Conservation (phyloP, 2,113 vertebrate genomes). For the Cephalopholis sonnerati region DNA sequence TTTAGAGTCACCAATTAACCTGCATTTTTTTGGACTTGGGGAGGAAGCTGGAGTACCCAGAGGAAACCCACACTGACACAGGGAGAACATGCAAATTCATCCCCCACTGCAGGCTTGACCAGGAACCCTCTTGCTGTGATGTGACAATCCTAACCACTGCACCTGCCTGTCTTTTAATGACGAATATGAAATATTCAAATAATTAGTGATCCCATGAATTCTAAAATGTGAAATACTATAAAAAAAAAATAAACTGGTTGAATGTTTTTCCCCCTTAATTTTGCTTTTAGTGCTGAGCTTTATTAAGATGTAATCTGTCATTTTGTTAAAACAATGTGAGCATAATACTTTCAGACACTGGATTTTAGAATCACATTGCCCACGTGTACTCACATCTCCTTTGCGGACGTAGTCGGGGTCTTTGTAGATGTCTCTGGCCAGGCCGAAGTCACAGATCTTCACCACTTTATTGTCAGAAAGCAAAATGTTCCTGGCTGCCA, state of each 20-base stretch:
- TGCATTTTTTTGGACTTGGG: no score
- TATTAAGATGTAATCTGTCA: background rate
- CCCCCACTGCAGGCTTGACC: no score
- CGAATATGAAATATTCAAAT: background rate
- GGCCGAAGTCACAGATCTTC: conserved; percentile 97
- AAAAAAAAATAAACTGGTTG: background rate
- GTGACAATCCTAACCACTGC: no score
- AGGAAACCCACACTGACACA: no score
- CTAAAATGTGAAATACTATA: background rate
- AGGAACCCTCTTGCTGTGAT: no score
- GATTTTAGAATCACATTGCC: background rate
- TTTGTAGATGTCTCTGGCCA: conserved; percentile 96
- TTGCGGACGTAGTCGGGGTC: conserved; percentile 96
- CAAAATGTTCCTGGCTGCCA: conserved; percentile 95
- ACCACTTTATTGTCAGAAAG: conserved; percentile 96
- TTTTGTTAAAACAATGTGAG: background rate
- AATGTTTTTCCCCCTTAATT: background rate
- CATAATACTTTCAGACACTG: background rate
- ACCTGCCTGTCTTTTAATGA: background rate
- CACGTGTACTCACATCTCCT: conserved; percentile 91
- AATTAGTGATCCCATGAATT: background rate
- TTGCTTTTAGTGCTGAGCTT: background rate
- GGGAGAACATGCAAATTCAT: no score
- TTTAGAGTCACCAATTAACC: no score
- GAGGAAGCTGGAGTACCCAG: no score